phyloP scores from a whole-genome alignment of 2,113 vertebrate genomes.

The Labeo rohita region DNA sequence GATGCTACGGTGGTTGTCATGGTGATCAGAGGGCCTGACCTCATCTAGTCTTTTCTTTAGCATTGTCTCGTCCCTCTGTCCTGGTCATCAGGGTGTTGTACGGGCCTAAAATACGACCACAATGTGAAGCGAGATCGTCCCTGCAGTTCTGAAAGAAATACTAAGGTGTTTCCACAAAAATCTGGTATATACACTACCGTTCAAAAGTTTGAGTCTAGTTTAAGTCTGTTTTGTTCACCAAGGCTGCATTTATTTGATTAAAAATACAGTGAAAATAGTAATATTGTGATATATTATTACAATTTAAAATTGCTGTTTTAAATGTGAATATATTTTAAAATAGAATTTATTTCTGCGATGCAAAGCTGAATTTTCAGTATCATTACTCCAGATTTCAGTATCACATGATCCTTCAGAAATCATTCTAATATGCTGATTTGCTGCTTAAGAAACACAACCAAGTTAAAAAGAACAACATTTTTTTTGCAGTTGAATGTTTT shows the following conservation, averaged over 20 bases:
- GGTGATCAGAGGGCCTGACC: slow-evolving; percentile 41
- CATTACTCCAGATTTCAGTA: background rate
- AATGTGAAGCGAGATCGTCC: background rate
- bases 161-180: background rate
- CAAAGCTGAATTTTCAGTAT: background rate
- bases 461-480: background rate
- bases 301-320: background rate
- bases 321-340: background rate
- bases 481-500: background rate
- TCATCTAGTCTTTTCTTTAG: slow-evolving; percentile 27
- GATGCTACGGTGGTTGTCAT: slow-evolving; percentile 43
- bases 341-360: background rate
- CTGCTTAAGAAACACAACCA: background rate
- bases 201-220: background rate
- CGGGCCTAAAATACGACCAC: background rate
- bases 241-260: background rate
- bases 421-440: background rate
- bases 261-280: too few species aligned
- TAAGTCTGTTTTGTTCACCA: background rate
- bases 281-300: background rate
- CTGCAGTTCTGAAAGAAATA: background rate
- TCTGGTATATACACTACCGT: too few species aligned
- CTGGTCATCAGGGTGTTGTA: slow-evolving; percentile 15
- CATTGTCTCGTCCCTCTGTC: background rate
- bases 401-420: slow-evolving; percentile 1